Base-by-base conservation (phyloP, 2,113 vertebrate genomes). In the Alectura lathami region DNA sequence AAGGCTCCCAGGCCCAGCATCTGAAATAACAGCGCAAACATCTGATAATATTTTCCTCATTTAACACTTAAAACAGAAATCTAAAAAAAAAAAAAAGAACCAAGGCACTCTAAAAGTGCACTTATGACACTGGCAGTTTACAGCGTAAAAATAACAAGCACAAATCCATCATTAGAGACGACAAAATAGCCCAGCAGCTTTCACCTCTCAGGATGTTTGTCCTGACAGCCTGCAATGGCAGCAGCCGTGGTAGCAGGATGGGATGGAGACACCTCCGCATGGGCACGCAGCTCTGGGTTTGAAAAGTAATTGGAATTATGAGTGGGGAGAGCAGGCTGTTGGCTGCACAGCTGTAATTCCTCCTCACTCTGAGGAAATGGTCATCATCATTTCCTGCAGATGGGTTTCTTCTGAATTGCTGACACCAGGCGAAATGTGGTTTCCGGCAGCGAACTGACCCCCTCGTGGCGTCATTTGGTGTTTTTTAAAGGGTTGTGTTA, bases 311-410 rank as follows among this genome's bases (percentile, higher is more conserved):
- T n/a, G 69, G 62, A 13, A 5, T 54, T 22, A 60, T 69, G 57
- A 2, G 13, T 63, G 47, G 38, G 40, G 47, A 82, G 51, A 59
- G 79, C 62, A 85, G 88, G 70, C 47, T 76, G 57, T 5, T 88
- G 4, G 5, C 79, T 86, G 75, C 67, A 57, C 91, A 93, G 95
- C 91, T 94, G 77, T 38, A 69, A 90, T 78, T 81, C 72, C 63
- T 91, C 83, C 40, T 16, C 72, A 11, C 83, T 70, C 69, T 3
- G 86, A 88, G 86, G 86, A 93, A 94, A 91, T 75, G 78, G 86
- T 82, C 93, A 68, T 66, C 15, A 0, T 50, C 43, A 92, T 95
- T 96, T 91, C 95, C 94, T 94, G 67, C 84, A 94, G 95, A 85
- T 82, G 84, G 86, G 57, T 66, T 93, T 82, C 84, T 72, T 59